Evolutionary conservation across 2,797 vertebrate species (phyloP).

Genomic region (Vultur gryphus): DNA sequence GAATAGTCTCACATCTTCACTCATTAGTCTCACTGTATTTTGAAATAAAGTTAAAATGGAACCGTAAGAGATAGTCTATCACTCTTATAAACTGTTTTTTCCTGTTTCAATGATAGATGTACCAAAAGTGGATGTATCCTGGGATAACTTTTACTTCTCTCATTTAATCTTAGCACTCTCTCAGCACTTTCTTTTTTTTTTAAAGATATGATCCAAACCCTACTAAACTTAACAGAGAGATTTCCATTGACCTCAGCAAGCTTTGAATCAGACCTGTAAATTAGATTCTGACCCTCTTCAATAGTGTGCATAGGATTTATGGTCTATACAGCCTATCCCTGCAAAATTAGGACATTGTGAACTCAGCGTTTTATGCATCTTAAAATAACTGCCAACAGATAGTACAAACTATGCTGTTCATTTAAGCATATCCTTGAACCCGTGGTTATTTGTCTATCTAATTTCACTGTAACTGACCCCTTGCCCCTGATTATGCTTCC

Average conservation of each 20-base stretch:
- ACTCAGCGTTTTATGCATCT: background rate
- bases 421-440: background rate
- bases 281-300: background rate
- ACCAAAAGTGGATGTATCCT: background rate
- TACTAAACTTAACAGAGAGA: background rate
- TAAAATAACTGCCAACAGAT: background rate
- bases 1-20: background rate
- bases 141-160: background rate
- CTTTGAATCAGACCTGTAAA: background rate
- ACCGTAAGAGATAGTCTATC: background rate
- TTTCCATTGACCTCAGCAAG: background rate
- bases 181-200: background rate
- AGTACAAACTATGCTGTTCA: background rate
- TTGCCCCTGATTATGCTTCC: background rate
- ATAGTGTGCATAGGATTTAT: background rate
- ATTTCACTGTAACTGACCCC: background rate
- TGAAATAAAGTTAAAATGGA: background rate
- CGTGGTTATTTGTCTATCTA: background rate
- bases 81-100: background rate
- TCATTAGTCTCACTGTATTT: background rate
- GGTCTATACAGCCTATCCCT: background rate
- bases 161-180: background rate
- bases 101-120: background rate
- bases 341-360: background rate
- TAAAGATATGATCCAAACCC: background rate